phyloP scores from a whole-genome alignment of 2,888 invertebrate species.

The Mesorhabditis spiculigera region DNA sequence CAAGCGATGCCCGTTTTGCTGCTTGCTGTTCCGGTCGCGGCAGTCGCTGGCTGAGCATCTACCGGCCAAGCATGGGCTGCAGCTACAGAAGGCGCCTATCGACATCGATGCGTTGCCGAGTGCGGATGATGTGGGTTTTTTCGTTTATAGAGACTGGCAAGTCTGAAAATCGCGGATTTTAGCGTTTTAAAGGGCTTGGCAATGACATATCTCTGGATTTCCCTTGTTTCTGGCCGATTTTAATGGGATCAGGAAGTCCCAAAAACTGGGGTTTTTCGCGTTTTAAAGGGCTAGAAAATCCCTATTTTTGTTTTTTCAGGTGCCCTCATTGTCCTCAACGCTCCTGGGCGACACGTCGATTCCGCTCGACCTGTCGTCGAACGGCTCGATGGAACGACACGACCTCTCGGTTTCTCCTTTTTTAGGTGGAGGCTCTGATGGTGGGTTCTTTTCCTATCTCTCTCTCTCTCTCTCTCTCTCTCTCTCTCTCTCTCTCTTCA shows the following conservation, averaged over 20 bases:
- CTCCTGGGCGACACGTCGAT: not conserved
- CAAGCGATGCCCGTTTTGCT: slow-evolving; percentile 91
- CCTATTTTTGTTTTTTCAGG: not conserved
- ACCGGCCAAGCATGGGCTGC: slow-evolving; percentile 69
- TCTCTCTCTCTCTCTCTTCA: slow-evolving; percentile 12
- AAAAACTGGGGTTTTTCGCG: not conserved
- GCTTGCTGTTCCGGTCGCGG: slow-evolving; percentile 87
- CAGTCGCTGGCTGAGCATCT: slow-evolving; percentile 83
- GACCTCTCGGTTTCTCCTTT: slow-evolving; percentile 39
- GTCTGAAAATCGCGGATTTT: not conserved
- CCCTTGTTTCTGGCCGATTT: too few relatives aligned
- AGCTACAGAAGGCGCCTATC: slow-evolving; percentile 83
- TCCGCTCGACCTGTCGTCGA: not conserved
- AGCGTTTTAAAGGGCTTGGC: not conserved
- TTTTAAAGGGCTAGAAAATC: not conserved
- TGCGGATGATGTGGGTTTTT: slow-evolving; percentile 66
- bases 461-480: not conserved
- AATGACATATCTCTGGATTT: not conserved
- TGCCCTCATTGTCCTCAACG: slow-evolving; percentile 5
- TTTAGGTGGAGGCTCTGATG: slow-evolving; percentile 16
- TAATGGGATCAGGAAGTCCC: not conserved
- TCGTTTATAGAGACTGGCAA: not conserved
- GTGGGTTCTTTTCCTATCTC: not conserved
- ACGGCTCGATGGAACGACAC: slow-evolving; percentile 13
- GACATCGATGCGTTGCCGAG: slow-evolving; percentile 88